A percentile compares a stretch with the other conserved stretches of the same genome.
These are phyloP conservation scores for Leptinotarsa haldemani DNA, from an alignment of 2,888 invertebrate species.

Conservation along the genomic window DNA sequence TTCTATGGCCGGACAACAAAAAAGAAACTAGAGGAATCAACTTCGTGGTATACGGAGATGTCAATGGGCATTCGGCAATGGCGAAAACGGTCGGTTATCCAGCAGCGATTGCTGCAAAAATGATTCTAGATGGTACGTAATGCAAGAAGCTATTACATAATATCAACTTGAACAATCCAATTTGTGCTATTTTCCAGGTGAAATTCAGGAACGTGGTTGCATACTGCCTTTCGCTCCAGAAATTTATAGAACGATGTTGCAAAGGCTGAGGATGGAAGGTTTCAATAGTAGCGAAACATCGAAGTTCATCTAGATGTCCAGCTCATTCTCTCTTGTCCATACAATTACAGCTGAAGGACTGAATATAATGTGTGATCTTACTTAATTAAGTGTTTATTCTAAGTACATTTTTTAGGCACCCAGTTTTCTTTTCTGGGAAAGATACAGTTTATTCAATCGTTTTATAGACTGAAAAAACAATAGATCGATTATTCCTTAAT, in stretches of 20 bases:
- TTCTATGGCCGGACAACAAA: constrained; percentile 89
- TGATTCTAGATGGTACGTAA: constrained; percentile 91
- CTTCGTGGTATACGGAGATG: constrained; percentile 90
- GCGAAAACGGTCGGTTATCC: constrained; percentile 92
- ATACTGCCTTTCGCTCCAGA: constrained; percentile 92
- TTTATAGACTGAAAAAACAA: too few relatives aligned
- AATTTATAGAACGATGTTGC: constrained; percentile 92
- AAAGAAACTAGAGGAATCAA: constrained; percentile 86
- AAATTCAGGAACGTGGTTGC: constrained; percentile 95
- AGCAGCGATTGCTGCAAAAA: constrained; percentile 95
- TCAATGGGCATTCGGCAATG: constrained; percentile 92
- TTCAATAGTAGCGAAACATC: constrained; percentile 78
- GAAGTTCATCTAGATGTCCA: constrained; percentile 59
- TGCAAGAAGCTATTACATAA: not conserved
- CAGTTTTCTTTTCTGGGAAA: too few relatives aligned
- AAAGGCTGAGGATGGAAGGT: constrained; percentile 87
- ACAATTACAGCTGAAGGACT: too few relatives aligned
- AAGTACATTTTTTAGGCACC: too few relatives aligned
- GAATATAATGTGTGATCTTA: too few relatives aligned
- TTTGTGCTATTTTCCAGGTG: constrained; percentile 71
- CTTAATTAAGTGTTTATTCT: too few relatives aligned
- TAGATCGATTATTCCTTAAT: too few relatives aligned
- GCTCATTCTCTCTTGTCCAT: too few relatives aligned
- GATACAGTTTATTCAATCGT: too few relatives aligned
- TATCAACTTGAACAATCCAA: constrained; percentile 7